Percentiles rank a stretch among this genome's conserved stretches.
phyloP scores from a whole-genome alignment of 2,113 vertebrate genomes.

The Hippocampus guttulatus region DNA sequence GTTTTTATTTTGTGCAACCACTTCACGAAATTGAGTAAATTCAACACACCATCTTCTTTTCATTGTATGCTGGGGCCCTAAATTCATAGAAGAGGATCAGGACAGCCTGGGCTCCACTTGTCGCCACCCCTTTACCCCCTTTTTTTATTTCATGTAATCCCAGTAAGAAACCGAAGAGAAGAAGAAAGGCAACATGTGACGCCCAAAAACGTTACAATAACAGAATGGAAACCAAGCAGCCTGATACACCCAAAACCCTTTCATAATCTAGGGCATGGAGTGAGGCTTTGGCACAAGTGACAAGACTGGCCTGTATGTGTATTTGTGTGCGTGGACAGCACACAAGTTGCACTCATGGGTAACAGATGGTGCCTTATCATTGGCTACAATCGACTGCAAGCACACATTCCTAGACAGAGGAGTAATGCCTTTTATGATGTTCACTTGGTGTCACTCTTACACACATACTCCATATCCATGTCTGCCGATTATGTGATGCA shows the following conservation, averaged over 20 bases:
- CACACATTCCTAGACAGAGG: conserved; percentile 73
- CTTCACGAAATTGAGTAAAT: too few relatives aligned
- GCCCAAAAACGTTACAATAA: conserved; percentile 67
- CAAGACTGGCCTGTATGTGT: conserved; percentile 44
- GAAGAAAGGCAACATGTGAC: conserved; percentile 66
- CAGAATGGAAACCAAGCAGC: conserved; percentile 48
- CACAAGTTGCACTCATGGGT: conserved; percentile 57
- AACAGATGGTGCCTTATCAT: conserved; percentile 77
- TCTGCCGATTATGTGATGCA: conserved; percentile 11
- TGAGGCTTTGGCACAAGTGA: conserved; percentile 50
- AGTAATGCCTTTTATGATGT: conserved; percentile 70
- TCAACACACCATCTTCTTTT: too few relatives aligned
- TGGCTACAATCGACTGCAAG: conserved; percentile 56
- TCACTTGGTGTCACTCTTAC: conserved; percentile 64
- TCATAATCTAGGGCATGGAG: conserved; percentile 49
- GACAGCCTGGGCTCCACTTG: conserved; percentile 48
- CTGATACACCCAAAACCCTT: conserved; percentile 35
- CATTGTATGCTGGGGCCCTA: conserved; percentile 10
- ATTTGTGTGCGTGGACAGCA: conserved; percentile 45
- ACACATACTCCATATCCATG: conserved; percentile 44
- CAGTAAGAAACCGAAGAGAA: conserved; percentile 66
- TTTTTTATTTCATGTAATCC: conserved; percentile 62
- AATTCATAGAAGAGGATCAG: conserved; percentile 29
- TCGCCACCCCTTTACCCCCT: conserved; percentile 36
- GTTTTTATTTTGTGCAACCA: too few relatives aligned